Percentiles rank a stretch among this genome's conserved stretches.
Conservation (phyloP, 2,888 invertebrate genomes). For the Standfussiana lucernea region DNA sequence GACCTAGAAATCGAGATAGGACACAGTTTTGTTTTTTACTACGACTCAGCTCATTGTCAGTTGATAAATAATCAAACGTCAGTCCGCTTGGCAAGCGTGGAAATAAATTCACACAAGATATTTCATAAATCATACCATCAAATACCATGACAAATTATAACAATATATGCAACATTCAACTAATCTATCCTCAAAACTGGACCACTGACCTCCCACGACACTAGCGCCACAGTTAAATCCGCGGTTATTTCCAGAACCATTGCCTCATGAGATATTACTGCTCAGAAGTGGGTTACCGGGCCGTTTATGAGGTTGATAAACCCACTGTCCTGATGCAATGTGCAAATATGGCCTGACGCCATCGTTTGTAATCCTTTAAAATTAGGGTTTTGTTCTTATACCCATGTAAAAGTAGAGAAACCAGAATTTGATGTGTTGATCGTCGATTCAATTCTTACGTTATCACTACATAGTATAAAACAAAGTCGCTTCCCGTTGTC, state of each 20-base stretch:
- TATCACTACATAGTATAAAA: too few species aligned
- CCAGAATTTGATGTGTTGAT: neutral
- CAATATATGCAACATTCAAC: neutral
- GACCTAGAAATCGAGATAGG: neutral
- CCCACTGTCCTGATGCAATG: constrained; percentile 55
- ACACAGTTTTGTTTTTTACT: neutral
- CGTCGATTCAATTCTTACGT: neutral
- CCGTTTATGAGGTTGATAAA: constrained; percentile 55
- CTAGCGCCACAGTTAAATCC: constrained; percentile 53
- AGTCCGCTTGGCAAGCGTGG: neutral
- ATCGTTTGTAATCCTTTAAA: too few species aligned
- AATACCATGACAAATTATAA: constrained; percentile 4
- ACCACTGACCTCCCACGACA: constrained; percentile 21
- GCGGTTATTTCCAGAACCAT: constrained; percentile 53
- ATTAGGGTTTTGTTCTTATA: neutral
- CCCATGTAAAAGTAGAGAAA: neutral
- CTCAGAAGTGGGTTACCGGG: constrained; percentile 48
- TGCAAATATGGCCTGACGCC: constrained; percentile 30
- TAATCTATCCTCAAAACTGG: constrained; percentile 43
- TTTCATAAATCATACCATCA: neutral
- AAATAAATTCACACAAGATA: neutral
- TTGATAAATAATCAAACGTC: neutral
- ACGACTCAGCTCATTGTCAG: neutral
- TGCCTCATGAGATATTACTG: constrained; percentile 54
- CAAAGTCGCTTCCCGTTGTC: too few species aligned